Conservation (phyloP, 2,113 vertebrate genomes). For the Saimiri boliviensis region DNA sequence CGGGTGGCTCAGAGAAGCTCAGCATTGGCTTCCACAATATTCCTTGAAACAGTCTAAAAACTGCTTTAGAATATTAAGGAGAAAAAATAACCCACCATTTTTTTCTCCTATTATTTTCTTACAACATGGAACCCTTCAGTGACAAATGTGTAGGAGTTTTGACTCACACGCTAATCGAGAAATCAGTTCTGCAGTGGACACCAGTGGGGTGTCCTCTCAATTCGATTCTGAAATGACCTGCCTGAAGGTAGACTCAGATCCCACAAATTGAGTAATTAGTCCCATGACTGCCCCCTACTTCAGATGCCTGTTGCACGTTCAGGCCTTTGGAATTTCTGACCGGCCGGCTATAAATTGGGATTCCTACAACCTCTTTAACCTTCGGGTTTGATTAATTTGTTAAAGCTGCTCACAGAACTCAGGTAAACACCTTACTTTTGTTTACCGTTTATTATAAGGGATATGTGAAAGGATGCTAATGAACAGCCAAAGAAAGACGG, state of each 20-base stretch:
- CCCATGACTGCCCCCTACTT: background rate
- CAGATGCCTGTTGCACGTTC: background rate
- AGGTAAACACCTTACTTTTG: background rate
- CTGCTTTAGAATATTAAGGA: background rate
- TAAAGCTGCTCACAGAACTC: background rate
- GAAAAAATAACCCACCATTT: background rate
- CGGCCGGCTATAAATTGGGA: background rate
- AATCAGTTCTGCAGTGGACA: background rate
- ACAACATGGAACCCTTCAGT: background rate
- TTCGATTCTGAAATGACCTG: background rate
- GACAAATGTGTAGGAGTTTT: background rate
- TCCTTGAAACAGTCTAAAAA: constrained; percentile 1
- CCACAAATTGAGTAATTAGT: background rate
- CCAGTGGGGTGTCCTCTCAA: background rate
- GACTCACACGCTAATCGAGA: background rate
- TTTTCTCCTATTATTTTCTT: background rate
- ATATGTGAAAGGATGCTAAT: background rate
- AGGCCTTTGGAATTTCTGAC: background rate
- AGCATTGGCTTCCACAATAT: background rate
- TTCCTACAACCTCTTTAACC: too few relatives aligned
- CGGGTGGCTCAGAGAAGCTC: background rate
- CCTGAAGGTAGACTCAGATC: background rate
- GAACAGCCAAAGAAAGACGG: background rate
- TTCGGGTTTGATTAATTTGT: background rate
- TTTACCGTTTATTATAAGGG: background rate